Conservation (phyloP, 30 jellyfish, hydroid and myxozoan species). For the Hydractinia echinata region DNA sequence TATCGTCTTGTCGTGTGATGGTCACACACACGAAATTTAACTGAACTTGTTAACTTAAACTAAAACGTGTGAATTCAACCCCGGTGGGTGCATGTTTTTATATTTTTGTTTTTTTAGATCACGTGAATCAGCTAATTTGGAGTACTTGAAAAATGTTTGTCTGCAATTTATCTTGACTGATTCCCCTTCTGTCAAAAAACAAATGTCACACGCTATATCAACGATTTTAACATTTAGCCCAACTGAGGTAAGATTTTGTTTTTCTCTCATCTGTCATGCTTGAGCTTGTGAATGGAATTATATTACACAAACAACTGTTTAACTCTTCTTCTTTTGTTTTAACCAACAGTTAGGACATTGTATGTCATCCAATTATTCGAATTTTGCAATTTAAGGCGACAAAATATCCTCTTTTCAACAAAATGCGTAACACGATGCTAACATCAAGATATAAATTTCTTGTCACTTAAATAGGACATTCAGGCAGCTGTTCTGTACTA, state of each 20-base stretch:
- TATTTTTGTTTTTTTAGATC: constrained; percentile 37
- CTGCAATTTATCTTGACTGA: constrained; percentile 65
- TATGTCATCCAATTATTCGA: too few relatives aligned
- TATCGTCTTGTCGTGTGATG: not conserved
- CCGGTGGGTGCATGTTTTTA: not conserved
- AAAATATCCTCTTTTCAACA: too few relatives aligned
- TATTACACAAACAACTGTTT: too few relatives aligned
- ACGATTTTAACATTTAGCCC: constrained; percentile 82
- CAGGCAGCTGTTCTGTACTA: too few relatives aligned
- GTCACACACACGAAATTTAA: not conserved
- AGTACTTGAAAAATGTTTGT: constrained; percentile 72
- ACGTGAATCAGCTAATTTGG: constrained; percentile 89
- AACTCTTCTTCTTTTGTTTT: too few relatives aligned
- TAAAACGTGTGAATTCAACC: not conserved
- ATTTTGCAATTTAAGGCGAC: too few relatives aligned
- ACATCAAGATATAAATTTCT: too few relatives aligned
- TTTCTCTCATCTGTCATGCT: too few relatives aligned
- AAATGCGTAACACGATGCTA: too few relatives aligned
- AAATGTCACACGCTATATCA: constrained; percentile 65
- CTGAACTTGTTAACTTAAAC: not conserved
- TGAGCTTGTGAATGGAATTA: too few relatives aligned
- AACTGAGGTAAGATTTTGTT: constrained; percentile 58
- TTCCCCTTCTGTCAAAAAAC: constrained; percentile 54
- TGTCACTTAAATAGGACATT: too few relatives aligned
- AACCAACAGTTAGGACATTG: too few relatives aligned